Percentiles rank a stretch among this genome's conserved stretches.
These are phyloP conservation scores for Cyprinodon brontotheroides DNA, from an alignment of 2,113 vertebrate species.

Conservation along the genomic window DNA sequence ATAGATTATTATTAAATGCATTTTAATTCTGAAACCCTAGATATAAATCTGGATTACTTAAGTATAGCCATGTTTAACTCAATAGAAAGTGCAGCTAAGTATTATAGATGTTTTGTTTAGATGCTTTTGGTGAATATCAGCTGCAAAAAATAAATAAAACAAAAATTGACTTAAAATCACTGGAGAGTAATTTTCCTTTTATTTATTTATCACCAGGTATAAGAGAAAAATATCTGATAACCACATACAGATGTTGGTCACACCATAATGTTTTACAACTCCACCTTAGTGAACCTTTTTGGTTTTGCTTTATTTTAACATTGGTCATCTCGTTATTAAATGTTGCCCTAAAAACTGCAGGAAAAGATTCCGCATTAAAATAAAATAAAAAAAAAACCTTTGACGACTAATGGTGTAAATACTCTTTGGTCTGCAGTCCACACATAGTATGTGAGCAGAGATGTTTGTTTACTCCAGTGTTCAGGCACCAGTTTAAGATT, in stretches of 20 bases:
- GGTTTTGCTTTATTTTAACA: background rate
- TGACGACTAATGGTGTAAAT: conserved; percentile 30
- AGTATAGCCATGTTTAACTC: too few species aligned
- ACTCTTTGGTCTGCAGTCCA: background rate
- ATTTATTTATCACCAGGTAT: too few species aligned
- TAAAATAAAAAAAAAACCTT: conserved; percentile 18
- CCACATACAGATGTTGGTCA: background rate
- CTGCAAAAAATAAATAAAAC: too few species aligned
- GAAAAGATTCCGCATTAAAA: background rate
- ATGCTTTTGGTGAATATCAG: too few species aligned
- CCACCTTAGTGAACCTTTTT: background rate
- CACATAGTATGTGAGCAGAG: background rate
- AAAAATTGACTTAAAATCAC: background rate
- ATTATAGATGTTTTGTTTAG: too few species aligned
- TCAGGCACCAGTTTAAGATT: conserved; percentile 32
- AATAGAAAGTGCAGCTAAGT: too few species aligned
- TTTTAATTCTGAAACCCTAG: too few species aligned
- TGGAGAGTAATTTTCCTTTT: too few species aligned
- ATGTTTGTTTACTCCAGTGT: conserved; percentile 16
- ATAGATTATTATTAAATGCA: too few species aligned
- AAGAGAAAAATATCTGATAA: background rate
- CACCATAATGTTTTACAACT: background rate
- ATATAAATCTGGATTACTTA: too few species aligned
- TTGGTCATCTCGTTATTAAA: background rate
- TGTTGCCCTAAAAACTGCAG: background rate